phyloP scores from a whole-genome alignment of 2,888 invertebrate genomes.

The Eupithecia tripunctaria region DNA sequence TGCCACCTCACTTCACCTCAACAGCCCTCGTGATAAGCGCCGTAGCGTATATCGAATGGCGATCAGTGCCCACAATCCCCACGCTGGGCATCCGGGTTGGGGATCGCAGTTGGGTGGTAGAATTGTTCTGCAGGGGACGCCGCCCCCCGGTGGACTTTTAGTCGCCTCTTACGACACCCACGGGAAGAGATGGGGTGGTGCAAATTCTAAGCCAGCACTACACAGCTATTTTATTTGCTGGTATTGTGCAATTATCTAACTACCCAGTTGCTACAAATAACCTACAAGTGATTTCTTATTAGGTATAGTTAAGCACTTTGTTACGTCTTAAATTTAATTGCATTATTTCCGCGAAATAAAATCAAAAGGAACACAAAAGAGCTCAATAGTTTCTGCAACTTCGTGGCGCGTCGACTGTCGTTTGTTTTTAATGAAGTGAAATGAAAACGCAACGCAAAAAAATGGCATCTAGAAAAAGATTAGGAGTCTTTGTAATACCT shows the following conservation, averaged over 20 bases:
- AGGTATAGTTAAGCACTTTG: background rate
- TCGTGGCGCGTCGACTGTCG: background rate
- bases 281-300: background rate
- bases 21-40: too few species aligned
- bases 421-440: conserved; percentile 3
- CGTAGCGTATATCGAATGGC: too few species aligned
- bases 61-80: too few species aligned
- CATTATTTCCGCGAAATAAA: conserved; percentile 3
- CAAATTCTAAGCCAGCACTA: too few species aligned
- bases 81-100: too few species aligned
- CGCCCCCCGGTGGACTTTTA: too few species aligned
- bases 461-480: background rate
- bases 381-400: background rate
- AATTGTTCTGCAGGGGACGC: too few species aligned
- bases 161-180: too few species aligned
- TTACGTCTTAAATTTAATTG: background rate
- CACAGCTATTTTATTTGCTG: too few species aligned
- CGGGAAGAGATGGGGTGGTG: too few species aligned
- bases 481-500: background rate
- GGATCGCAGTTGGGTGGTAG: too few species aligned
- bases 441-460: conserved; percentile 1
- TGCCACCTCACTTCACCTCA: too few species aligned
- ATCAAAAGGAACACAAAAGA: background rate
- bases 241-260: background rate
- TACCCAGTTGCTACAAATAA: background rate